phyloP scores from a whole-genome alignment of 2,888 invertebrate genomes.

The Ptychoptera albimana region DNA sequence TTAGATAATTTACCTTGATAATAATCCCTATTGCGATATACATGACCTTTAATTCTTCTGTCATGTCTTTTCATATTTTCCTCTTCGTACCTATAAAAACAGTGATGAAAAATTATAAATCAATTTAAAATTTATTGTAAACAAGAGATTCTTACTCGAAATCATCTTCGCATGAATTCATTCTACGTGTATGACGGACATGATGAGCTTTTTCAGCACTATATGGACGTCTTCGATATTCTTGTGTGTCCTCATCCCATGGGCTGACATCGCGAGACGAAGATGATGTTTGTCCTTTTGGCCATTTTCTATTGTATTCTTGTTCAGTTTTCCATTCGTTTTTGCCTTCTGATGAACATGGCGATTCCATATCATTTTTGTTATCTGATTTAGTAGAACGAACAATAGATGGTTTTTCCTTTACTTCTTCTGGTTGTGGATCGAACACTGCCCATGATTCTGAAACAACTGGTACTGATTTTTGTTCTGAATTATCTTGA shows the following conservation, averaged over 20 bases:
- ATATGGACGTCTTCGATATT: slow-evolving; percentile 29
- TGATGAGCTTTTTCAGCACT: slow-evolving; percentile 30
- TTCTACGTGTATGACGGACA: slow-evolving; percentile 33
- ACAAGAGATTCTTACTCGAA: slow-evolving; percentile 41
- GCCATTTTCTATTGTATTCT: slow-evolving; percentile 35
- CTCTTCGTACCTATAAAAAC: slow-evolving; percentile 24
- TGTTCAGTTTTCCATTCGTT: slow-evolving; percentile 36
- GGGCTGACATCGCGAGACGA: slow-evolving; percentile 63
- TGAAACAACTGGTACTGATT: slow-evolving; percentile 14
- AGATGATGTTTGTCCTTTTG: slow-evolving; percentile 47
- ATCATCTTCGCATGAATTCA: slow-evolving; percentile 52
- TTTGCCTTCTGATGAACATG: slow-evolving; percentile 64
- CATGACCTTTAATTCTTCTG: slow-evolving; percentile 24
- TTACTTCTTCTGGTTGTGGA: slow-evolving; percentile 18
- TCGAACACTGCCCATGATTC: slow-evolving; percentile 47
- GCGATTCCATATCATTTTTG: slow-evolving; percentile 43
- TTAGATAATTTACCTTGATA: neutral
- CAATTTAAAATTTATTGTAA: neutral
- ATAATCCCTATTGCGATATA: slow-evolving; percentile 9
- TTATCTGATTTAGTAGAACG: slow-evolving; percentile 9
- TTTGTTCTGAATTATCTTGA: slow-evolving; percentile 4
- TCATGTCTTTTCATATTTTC: slow-evolving; percentile 21
- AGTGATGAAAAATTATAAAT: neutral
- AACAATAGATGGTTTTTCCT: neutral
- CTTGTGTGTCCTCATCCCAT: slow-evolving; percentile 58